Evolutionary conservation across 1,140 invertebrate species (phyloP).

Genomic region (Zaprionus lachaisei): DNA sequence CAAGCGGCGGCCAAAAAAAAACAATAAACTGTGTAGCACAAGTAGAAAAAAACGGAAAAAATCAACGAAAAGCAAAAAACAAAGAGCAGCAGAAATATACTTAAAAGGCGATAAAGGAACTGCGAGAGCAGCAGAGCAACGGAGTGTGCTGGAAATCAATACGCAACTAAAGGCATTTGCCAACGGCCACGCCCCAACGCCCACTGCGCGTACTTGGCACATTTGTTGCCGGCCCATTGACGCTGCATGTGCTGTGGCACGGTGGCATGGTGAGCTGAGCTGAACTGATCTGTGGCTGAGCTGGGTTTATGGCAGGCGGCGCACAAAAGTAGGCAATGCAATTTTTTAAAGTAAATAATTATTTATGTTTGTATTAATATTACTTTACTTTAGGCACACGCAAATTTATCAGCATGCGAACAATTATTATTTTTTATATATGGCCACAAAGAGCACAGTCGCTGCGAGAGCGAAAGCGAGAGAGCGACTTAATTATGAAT

Average conservation of each 20-base stretch:
- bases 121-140: slow-evolving; percentile 12
- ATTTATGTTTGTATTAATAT: slow-evolving; percentile 7
- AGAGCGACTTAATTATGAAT: slow-evolving; percentile 23
- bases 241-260: slow-evolving; percentile 1
- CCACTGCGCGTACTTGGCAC: slow-evolving; percentile 35
- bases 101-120: slow-evolving; percentile 40
- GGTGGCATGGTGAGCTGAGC: background rate
- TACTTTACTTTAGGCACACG: background rate
- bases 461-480: no score
- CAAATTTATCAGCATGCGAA: slow-evolving; percentile 17
- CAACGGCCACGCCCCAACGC: slow-evolving; percentile 43
- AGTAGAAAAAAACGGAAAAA: slow-evolving; percentile 25
- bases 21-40: slow-evolving; percentile 71
- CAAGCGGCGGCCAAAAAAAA: slow-evolving; percentile 61
- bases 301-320: background rate
- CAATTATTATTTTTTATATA: slow-evolving; percentile 39
- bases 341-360: slow-evolving; percentile 23
- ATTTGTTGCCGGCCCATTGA: slow-evolving; percentile 43
- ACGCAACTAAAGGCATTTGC: slow-evolving; percentile 52
- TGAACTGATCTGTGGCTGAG: background rate
- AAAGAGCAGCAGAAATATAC: slow-evolving; percentile 23
- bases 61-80: slow-evolving; percentile 32
- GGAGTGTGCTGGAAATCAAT: slow-evolving; percentile 67
- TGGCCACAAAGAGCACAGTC: slow-evolving; percentile 18
- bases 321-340: slow-evolving; percentile 59